These are phyloP conservation scores for Hydropsyche betteni DNA, from an alignment of 2,888 invertebrate species.

Conservation along the genomic window DNA sequence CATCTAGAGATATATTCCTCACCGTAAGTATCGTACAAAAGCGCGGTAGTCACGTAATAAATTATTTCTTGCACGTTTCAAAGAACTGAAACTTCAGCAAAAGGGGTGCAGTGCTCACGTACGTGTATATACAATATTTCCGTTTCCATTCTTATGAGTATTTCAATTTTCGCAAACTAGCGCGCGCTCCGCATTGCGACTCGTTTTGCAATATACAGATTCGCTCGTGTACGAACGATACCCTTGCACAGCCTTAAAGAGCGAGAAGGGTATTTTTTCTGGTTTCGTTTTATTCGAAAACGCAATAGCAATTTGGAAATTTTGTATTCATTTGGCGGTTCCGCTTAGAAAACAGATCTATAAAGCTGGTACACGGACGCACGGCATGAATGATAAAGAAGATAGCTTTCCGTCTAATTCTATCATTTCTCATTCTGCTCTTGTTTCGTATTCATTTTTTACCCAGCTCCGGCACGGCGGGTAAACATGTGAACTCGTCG, in stretches of 20 bases:
- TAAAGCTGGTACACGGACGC: constrained; percentile 34
- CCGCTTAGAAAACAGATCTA: constrained; percentile 19
- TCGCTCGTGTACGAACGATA: not conserved
- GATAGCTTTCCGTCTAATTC: constrained; percentile 45
- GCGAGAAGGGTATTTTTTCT: not conserved
- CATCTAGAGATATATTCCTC: not conserved
- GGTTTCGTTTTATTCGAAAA: not conserved
- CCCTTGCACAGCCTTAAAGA: not conserved
- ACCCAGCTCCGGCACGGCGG: constrained; percentile 24
- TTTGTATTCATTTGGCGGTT: constrained; percentile 18
- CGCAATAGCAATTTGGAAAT: constrained; percentile 19
- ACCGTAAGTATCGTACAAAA: constrained; percentile 5
- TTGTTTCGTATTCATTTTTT: constrained; percentile 47
- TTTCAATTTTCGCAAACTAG: constrained; percentile 23
- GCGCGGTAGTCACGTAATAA: constrained; percentile 38
- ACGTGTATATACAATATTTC: constrained; percentile 4
- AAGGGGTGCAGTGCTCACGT: constrained; percentile 18
- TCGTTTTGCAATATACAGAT: constrained; percentile 11
- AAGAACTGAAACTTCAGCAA: constrained; percentile 40
- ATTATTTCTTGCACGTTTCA: constrained; percentile 36
- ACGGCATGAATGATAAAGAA: constrained; percentile 46
- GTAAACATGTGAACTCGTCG: constrained; percentile 43
- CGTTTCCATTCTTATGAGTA: constrained; percentile 26
- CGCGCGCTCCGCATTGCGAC: constrained; percentile 9
- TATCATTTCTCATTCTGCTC: constrained; percentile 46